A percentile compares a stretch with the other conserved stretches of the same genome.
phyloP scores from a whole-genome alignment of 2,888 invertebrate species.

The Sphaerophoria rueppellii region DNA sequence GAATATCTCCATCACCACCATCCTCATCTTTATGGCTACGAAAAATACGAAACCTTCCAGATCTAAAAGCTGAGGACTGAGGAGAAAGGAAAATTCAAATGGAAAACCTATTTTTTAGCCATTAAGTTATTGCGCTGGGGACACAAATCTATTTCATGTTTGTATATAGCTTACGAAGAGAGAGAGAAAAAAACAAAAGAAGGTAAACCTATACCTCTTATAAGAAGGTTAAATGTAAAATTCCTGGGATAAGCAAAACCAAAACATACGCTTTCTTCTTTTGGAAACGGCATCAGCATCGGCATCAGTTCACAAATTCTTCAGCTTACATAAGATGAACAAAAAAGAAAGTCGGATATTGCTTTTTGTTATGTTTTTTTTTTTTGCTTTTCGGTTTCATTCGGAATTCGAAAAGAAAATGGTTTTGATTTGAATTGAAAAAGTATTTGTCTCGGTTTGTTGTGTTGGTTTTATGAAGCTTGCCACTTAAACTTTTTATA shows the following conservation, averaged over 20 bases:
- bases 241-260: conserved; percentile 21
- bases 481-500: conserved; percentile 26
- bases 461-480: conserved; percentile 33
- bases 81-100: conserved; percentile 49
- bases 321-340: conserved; percentile 8
- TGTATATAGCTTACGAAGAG: not conserved
- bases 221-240: conserved; percentile 22
- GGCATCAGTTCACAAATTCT: not conserved
- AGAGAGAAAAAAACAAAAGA: not conserved
- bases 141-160: conserved; percentile 20
- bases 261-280: conserved; percentile 8
- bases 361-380: conserved; percentile 41
- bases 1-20: not conserved
- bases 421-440: conserved; percentile 34
- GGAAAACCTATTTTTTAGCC: conserved; percentile 56
- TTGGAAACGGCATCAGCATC: not conserved
- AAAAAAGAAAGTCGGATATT: conserved; percentile 39
- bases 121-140: conserved; percentile 62
- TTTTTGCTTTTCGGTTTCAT: conserved; percentile 16
- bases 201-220: not conserved
- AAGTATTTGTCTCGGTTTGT: conserved; percentile 39
- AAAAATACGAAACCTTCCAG: conserved; percentile 39
- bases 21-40: conserved; percentile 17
- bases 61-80: conserved; percentile 2
- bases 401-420: conserved; percentile 42